Evolutionary conservation across 2,113 vertebrate species (phyloP).

Genomic region (Brachypteracias leptosomus): DNA sequence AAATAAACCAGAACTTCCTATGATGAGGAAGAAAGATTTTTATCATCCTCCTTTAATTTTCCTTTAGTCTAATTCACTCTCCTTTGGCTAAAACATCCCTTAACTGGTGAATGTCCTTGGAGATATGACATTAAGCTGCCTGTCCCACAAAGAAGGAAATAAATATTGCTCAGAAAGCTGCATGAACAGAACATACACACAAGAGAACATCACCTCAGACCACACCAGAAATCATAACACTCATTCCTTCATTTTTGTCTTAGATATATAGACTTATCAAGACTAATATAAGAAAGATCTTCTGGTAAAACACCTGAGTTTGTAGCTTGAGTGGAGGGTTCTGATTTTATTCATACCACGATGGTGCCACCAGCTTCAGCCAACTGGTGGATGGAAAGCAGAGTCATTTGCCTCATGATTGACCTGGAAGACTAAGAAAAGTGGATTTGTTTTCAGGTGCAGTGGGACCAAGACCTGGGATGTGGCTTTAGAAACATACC

Average conservation of each 20-base stretch:
- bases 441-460: background rate
- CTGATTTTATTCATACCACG: background rate
- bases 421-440: background rate
- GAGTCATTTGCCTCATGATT: background rate
- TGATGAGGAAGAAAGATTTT: background rate
- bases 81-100: background rate
- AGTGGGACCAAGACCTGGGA: background rate
- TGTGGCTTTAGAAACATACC: background rate
- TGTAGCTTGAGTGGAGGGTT: background rate
- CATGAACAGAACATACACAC: fast-evolving
- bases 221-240: background rate
- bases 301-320: background rate
- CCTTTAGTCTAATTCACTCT: background rate
- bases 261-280: background rate
- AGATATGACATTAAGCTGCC: background rate
- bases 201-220: fast-evolving
- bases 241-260: background rate
- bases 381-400: background rate
- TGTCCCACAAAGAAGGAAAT: background rate
- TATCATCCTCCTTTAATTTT: background rate
- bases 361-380: background rate
- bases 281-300: background rate
- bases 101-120: background rate
- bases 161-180: background rate
- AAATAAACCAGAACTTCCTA: background rate